phyloP scores from a whole-genome alignment of 2,113 vertebrate genomes.

The Serinus canaria region DNA sequence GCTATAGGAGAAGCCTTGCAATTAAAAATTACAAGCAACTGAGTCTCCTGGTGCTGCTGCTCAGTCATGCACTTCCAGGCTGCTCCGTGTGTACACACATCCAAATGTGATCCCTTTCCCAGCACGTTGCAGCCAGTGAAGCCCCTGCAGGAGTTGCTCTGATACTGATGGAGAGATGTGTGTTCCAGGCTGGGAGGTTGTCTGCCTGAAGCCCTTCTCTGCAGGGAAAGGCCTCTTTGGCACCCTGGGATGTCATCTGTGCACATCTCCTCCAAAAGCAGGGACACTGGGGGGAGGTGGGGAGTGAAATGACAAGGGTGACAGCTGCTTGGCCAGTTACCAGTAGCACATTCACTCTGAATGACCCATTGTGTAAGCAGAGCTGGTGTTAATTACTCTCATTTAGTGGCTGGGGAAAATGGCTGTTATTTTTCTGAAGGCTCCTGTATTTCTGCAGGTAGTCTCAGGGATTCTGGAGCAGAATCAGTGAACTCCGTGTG shows the following conservation, averaged over 20 bases:
- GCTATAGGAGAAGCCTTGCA: not conserved
- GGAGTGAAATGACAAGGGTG: not conserved
- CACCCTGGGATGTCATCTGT: not conserved
- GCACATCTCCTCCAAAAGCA: not conserved
- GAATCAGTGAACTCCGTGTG: not conserved
- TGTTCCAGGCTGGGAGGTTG: not conserved
- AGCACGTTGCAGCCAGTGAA: not conserved
- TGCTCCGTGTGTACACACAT: accelerated
- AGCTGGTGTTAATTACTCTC: slow-evolving; percentile 27
- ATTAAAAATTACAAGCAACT: not conserved
- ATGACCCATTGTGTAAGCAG: slow-evolving; percentile 33
- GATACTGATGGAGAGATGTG: not conserved
- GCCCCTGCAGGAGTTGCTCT: not conserved
- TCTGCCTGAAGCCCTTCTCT: not conserved
- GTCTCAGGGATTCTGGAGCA: not conserved
- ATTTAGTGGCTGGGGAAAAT: not conserved
- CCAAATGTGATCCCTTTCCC: not conserved
- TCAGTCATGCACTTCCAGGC: not conserved
- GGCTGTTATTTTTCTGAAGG: not conserved
- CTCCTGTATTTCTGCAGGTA: not conserved
- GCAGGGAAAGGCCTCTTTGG: not conserved
- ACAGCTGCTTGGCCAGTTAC: not conserved
- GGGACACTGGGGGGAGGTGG: not conserved
- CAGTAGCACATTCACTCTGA: not conserved
- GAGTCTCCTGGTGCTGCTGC: not conserved